Base-by-base conservation (phyloP, 2,797 vertebrate genomes). In the Decapterus maruadsi region DNA sequence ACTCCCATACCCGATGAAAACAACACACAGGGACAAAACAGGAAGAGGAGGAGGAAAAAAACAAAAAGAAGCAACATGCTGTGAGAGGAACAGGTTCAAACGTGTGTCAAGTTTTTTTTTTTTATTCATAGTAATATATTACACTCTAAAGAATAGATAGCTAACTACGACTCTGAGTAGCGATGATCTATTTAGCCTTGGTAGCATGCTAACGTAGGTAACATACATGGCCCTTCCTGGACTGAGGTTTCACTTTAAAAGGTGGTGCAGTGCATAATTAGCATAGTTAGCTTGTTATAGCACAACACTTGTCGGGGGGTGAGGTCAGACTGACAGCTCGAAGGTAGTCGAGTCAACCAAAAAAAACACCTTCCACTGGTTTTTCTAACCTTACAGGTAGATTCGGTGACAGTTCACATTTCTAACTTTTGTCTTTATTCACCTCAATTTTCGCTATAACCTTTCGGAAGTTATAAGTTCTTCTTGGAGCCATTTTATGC, bases 61-160 rank as follows among this genome's bases (percentile, higher is more conserved):
- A 26, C 1, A 34, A 34, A 34, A 34, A 67, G 58, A 72, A 89
- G 80, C 81, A 75, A 88, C 93, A 94, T 93, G 91, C 92, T 87
- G 83, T 68, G 69, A 74, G 75, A 34, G 72, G 72, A 58, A 80
- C 71, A 73, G 31, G 72, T 70, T 72, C 60, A 72, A 84, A 82
- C 65, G 64, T 60, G 64, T 77, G 69, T 77, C 9, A 17, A 31
- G 3, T 26, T 71, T 34, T 34, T 34, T 34, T 34, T 5, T 34
- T 34, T 78, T 71, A 72, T 83, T 75, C 36, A 61, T 67, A 69
- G 71, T 66, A 80, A 80, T 83, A 82, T 80, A 72, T 89, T 87
- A 90, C 81, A 87, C 82, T 80, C 70, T 77, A 81, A 71, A 88
- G 82, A 83, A 86, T 19, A 76, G 31, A 34, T 34, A 67, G 76